A percentile compares a stretch with the other conserved stretches of the same genome.
Conservation (phyloP, 2,888 invertebrate genomes). For the Eupithecia inturbata region DNA sequence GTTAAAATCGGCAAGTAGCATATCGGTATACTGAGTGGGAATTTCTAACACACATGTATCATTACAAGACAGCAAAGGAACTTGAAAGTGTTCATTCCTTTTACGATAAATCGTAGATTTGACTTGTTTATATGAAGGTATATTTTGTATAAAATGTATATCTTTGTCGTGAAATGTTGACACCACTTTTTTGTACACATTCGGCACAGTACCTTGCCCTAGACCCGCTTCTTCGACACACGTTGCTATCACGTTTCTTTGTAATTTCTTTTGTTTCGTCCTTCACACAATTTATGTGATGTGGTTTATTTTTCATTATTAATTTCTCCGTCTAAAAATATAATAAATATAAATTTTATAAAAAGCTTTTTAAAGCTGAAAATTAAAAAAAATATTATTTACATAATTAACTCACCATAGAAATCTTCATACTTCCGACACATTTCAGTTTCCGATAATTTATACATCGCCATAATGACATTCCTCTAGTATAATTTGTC, state of each 20-base stretch:
- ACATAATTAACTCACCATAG: constrained; percentile 17
- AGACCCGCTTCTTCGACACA: constrained; percentile 16
- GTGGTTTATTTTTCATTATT: constrained; percentile 13
- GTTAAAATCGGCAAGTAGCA: constrained; percentile 11
- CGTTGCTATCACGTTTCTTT: constrained; percentile 5
- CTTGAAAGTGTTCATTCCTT: constrained; percentile 9
- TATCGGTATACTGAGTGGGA: constrained; percentile 11
- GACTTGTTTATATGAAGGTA: constrained; percentile 11
- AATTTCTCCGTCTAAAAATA: constrained; percentile 16
- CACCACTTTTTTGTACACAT: constrained; percentile 16
- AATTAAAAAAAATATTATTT: constrained; percentile 14
- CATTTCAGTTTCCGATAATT: constrained; percentile 25
- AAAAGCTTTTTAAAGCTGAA: constrained; percentile 14
- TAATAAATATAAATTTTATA: constrained; percentile 16
- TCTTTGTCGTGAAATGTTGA: constrained; percentile 9
- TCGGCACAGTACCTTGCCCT: constrained; percentile 16
- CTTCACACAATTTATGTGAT: constrained; percentile 13
- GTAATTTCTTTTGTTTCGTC: constrained; percentile 13
- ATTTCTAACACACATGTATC: constrained; percentile 10
- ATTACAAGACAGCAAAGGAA: constrained; percentile 9
- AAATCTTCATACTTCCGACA: constrained; percentile 17
- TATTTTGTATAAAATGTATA: constrained; percentile 10
- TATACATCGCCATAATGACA: constrained; percentile 24
- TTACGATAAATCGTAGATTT: constrained; percentile 11
- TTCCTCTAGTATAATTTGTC: constrained; percentile 25